Base-by-base conservation (phyloP, 2,888 invertebrate species). In the Amphipoea oculea region DNA sequence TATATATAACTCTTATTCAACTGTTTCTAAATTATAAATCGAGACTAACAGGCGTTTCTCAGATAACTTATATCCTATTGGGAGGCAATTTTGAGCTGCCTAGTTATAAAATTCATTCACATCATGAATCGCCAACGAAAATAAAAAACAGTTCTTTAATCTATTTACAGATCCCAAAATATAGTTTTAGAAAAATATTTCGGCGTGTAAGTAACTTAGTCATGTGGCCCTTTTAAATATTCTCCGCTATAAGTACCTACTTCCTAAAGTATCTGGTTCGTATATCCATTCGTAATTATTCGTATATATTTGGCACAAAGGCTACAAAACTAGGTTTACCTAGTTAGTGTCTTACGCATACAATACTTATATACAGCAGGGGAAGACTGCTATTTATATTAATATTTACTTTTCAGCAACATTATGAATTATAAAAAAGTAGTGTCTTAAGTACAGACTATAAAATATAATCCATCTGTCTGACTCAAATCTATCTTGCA, bases 251-350 rank as follows among this genome's bases (percentile, higher is more conserved):
- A 23, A 2, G 23, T 29, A 57, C 45, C 54, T 54, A 63, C 23
- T 45, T 57, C 17, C 12, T 20, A 23, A 82, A 17, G 12, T 45
- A 69, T 36, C 23, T 51, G 7, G 14, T 12, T 48, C 40, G n/a
- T 40, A 36, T n/a, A 23, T 60, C 11, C 23, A 12, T 11, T 79
- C 60, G 40, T 62, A 48, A 57, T 14, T 29, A 62, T 73, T 73
- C 14, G 17, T 63, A 42, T 60, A 76, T 42, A 84, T 84, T 85
- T 84, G 85, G 80, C 85, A 85, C 84, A 73, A 75, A n/a, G 42
- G 54, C 36, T 76, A 71, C 42, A 76, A 70, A 73, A 72, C 62
- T 60, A 73, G 73, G 42, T 40, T 71, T 54, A 65, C 54, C 12
- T 76, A 45, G 57, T 73, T 74, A 48, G 51, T 76, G 48, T 76